Evolutionary conservation across 2,888 invertebrate genomes (phyloP), one percentile per base, ranked within the genome.

Genomic region (Cantharis lateralis): DNA sequence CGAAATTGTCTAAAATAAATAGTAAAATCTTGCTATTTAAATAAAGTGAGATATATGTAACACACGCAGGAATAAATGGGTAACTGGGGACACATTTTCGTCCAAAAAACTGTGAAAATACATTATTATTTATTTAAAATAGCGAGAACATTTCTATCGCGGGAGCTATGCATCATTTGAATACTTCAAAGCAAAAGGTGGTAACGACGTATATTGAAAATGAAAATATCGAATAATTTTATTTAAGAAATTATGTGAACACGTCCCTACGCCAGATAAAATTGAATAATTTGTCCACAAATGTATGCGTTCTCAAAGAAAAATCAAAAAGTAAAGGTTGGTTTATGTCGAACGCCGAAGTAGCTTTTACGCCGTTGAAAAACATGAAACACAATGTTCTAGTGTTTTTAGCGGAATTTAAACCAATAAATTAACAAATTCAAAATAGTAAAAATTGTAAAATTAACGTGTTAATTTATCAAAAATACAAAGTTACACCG

Each of bases 61-160:
- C 72, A 73, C 16, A 71, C 62, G 70, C 62, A 75, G 48, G 66
- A 26, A 69, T 32, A 70, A 73, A 78, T 75, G 75, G 78, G 72
- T 62, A 72, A 70, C 78, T 28, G 70, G 78, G 78, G 78, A 78
- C 72, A 70, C 78, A 78, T 78, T 72, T 72, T 72, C 78, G 70
- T 32, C 72, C 20, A 72, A 78, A 78, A 77, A 78, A 75, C 75
- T 70, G 74, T 62, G 78, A 75, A 78, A 78, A 78, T 75, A 78
- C 78, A 75, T 78, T 78, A 75, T 75, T 78, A 75, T 78, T 75
- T 78, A 78, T 78, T 78, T 72, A 78, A 75, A 75, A 75, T 64
- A 75, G 75, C 70, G 70, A 74, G 72, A 72, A 77, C 48, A 64
- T 48, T 63, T 68, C 32, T 71, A 70, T 70, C 75, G 48, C 68